Base-by-base conservation (phyloP, 2,113 vertebrate species). In the Vidua chalybeata region DNA sequence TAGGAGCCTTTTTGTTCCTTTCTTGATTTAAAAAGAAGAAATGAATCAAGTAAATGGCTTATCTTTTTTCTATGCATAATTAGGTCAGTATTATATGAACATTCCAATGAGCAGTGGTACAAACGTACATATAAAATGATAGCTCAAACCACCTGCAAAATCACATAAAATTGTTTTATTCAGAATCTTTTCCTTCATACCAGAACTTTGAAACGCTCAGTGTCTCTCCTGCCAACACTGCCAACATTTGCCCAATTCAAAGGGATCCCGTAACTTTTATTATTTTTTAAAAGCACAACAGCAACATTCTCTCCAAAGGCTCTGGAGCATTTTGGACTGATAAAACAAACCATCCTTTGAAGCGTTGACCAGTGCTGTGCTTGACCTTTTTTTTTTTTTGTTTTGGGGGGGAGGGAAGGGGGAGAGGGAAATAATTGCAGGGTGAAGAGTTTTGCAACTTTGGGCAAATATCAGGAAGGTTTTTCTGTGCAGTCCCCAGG, bases 1-100 rank as follows among this genome's bases (percentile, higher is more conserved):
- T 98, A 99, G 99, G 99, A 98, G 97, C 97, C 98, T 98, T 98
- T 99, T 98, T 98, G 97, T 98, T 99, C 97, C 97, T 98, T 98
- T 98, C 98, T 98, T 98, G 97, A 98, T 98, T 98, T 98, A 98
- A 98, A 98, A 98, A 98, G 98, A 98, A 98, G 98, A 98, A 98
- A 98, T 98, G 98, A 98, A 98, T 98, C 98, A 98, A 98, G 98
- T 98, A 98, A 98, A 98, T 98, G 98, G 98, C 98, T 98, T 98
- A 98, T 98, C 97, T 98, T 98, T 98, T 97, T 98, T 98, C 98
- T 98, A 98, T 98, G 98, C 98, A 98, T 98, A 98, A 98, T 98
- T 98, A 98, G 98, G 98, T 98, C 98, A 98, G 98, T 98, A 98
- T 98, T 98, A 98, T 98, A 98, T 98, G 98, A 98, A 98, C 98